These are phyloP conservation scores for Lanistes nyassanus DNA, from an alignment of 1,140 invertebrate genomes.

Conservation along the genomic window DNA sequence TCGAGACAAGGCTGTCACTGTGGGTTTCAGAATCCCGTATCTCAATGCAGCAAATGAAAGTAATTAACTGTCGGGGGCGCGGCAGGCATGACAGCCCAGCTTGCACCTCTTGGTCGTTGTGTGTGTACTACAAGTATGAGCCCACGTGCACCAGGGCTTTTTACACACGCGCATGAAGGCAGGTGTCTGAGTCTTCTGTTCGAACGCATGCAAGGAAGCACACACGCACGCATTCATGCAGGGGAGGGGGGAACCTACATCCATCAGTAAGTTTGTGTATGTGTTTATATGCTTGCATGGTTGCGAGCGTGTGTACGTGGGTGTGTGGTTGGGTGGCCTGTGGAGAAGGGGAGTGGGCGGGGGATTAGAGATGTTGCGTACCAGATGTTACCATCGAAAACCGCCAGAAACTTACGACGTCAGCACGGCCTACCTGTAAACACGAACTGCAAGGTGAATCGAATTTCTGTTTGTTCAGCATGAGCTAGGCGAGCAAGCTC, in stretches of 20 bases:
- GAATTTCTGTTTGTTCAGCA: neutral
- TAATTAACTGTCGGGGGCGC: no score
- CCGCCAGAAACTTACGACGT: neutral
- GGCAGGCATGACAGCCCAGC: no score
- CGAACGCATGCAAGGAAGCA: neutral
- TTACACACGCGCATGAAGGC: no score
- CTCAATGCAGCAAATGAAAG: no score
- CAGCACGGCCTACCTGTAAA: neutral
- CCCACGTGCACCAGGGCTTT: no score
- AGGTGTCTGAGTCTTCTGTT: neutral
- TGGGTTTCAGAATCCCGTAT: no score
- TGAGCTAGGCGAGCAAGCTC: neutral
- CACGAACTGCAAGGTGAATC: no score
- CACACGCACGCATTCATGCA: neutral
- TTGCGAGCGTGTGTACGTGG: constrained; percentile 1
- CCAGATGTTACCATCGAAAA: neutral
- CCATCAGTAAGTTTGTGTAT: constrained; percentile 1
- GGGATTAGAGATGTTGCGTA: neutral
- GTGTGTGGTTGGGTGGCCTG: constrained; percentile 4
- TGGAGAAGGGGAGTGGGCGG: no score
- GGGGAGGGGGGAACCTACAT: neutral
- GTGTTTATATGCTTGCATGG: constrained; percentile 4
- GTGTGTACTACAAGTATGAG: neutral
- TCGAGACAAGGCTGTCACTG: no score
- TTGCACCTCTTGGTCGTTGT: neutral